Conservation (phyloP, 23 tunicate species). For the Diplosoma virens region DNA sequence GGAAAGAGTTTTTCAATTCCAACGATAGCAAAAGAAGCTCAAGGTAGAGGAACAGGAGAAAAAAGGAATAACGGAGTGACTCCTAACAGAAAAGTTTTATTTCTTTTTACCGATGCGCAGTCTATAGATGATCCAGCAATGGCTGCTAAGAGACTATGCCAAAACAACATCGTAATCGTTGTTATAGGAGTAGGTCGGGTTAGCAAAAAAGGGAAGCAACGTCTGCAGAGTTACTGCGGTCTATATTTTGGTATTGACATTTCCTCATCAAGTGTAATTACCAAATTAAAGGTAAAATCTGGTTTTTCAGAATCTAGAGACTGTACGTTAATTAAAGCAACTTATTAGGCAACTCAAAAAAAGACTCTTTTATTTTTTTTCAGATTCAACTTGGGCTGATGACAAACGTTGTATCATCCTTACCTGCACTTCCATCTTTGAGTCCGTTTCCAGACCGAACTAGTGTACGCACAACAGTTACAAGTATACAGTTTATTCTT, state of each 20-base stretch:
- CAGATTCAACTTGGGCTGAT: too few relatives aligned
- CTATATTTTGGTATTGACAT: slow-evolving; percentile 35
- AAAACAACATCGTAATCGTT: slow-evolving; percentile 65
- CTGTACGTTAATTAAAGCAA: too few relatives aligned
- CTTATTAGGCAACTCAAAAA: too few relatives aligned
- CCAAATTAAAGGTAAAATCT: slow-evolving; percentile 42
- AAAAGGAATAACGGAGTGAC: background rate
- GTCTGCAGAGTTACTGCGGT: slow-evolving; percentile 60
- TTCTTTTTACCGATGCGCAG: slow-evolving; percentile 65
- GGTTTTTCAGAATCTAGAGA: too few relatives aligned
- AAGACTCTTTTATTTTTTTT: too few relatives aligned
- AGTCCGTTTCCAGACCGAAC: too few relatives aligned
- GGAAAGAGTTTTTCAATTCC: background rate
- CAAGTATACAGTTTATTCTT: too few relatives aligned
- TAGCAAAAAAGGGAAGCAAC: slow-evolving; percentile 24
- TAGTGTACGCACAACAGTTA: too few relatives aligned
- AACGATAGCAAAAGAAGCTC: background rate
- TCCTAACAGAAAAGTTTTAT: slow-evolving; percentile 50
- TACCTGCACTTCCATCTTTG: too few relatives aligned
- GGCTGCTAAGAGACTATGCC: slow-evolving; percentile 78
- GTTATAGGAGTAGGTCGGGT: slow-evolving; percentile 54
- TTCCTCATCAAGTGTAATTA: slow-evolving; percentile 49
- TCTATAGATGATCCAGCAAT: slow-evolving; percentile 71
- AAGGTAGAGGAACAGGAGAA: background rate
- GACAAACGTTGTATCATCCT: too few relatives aligned